Percentiles rank a stretch among this genome's conserved stretches.
Conservation (phyloP, 2,888 invertebrate genomes). For the Pollenia griseotomentosa region DNA sequence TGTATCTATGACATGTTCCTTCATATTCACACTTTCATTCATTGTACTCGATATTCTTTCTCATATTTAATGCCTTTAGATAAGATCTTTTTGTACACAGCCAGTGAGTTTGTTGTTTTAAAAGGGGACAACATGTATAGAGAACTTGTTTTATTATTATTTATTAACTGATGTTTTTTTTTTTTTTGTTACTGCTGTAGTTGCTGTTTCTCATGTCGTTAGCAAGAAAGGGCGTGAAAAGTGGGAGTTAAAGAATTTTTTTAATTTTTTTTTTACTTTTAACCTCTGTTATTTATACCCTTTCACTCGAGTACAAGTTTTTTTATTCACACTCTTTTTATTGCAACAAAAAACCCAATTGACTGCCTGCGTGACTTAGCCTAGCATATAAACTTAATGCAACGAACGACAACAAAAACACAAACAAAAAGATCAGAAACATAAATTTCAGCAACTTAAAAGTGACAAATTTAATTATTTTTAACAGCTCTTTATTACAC, state of each 20-base stretch:
- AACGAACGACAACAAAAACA: not conserved
- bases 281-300: constrained; percentile 31
- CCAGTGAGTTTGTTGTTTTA: too few relatives aligned
- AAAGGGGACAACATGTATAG: constrained; percentile 28
- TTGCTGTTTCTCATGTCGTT: constrained; percentile 27
- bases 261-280: constrained; percentile 13
- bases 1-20: too few relatives aligned
- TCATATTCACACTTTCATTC: too few relatives aligned
- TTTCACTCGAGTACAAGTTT: constrained; percentile 9
- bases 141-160: constrained; percentile 61
- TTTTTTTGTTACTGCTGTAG: constrained; percentile 42
- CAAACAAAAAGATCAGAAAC: too few relatives aligned
- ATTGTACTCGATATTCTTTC: too few relatives aligned
- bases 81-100: too few relatives aligned
- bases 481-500: constrained; percentile 64
- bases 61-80: too few relatives aligned
- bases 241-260: constrained; percentile 68
- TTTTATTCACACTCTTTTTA: not conserved
- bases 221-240: constrained; percentile 66
- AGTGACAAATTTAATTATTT: constrained; percentile 72
- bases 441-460: not conserved
- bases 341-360: not conserved
- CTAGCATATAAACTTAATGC: constrained; percentile 47
- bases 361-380: constrained; percentile 29
- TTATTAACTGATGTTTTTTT: constrained; percentile 47